phyloP scores from a whole-genome alignment of 2,113 vertebrate species.

The Cnemophilus loriae region DNA sequence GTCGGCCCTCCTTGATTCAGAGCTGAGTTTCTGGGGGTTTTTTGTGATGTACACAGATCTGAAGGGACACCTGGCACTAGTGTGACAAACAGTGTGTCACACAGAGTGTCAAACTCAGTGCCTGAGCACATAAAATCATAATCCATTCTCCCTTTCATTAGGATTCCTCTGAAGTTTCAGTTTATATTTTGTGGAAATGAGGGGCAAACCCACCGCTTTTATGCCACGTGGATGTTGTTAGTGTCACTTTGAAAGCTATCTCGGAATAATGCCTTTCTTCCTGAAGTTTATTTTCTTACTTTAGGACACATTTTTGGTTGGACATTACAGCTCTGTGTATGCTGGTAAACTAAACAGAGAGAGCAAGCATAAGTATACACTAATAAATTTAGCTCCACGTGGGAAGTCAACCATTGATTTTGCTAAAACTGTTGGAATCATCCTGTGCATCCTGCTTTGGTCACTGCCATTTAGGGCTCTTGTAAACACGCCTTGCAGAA shows the following conservation, averaged over 20 bases:
- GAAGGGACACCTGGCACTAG: not conserved
- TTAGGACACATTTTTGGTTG: not conserved
- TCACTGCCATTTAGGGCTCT: not conserved
- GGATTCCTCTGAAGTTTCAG: not conserved
- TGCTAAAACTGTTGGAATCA: not conserved
- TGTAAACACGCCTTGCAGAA: not conserved
- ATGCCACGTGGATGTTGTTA: not conserved
- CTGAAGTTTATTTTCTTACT: not conserved
- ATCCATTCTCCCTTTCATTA: not conserved
- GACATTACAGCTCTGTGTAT: not conserved
- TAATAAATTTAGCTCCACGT: not conserved
- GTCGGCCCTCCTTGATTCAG: not conserved
- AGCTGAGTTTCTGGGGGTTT: not conserved
- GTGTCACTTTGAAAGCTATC: not conserved
- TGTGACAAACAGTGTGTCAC: not conserved
- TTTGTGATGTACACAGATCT: not conserved
- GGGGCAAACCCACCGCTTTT: not conserved
- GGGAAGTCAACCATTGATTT: not conserved
- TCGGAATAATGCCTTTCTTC: not conserved
- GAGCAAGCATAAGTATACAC: not conserved
- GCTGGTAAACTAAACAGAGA: not conserved
- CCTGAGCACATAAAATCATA: not conserved
- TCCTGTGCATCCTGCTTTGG: not conserved
- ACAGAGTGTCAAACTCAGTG: not conserved
- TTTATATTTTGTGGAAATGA: not conserved